Percentiles rank a stretch among this genome's conserved stretches.
Evolutionary conservation across 2,888 invertebrate species (phyloP).

Genomic region (Argyresthia albistria): DNA sequence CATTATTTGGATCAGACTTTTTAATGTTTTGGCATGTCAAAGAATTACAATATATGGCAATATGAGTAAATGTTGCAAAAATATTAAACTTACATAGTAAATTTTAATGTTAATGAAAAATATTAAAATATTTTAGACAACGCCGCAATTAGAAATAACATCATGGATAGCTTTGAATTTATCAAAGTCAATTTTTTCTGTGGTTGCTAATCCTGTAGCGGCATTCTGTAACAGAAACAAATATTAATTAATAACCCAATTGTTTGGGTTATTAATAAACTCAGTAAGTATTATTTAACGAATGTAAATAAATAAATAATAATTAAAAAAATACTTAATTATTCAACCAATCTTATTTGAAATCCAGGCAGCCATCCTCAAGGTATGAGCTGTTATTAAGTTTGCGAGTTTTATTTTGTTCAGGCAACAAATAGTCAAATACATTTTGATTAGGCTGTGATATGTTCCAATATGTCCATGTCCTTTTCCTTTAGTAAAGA

Average conservation of each 20-base stretch:
- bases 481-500: too few species aligned
- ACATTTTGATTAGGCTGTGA: too few species aligned
- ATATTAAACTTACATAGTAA: neutral
- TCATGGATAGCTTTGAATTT: constrained; percentile 58
- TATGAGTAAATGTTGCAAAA: too few species aligned
- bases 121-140: constrained; percentile 24
- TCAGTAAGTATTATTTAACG: neutral
- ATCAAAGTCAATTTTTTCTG: constrained; percentile 54
- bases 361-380: neutral
- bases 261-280: neutral
- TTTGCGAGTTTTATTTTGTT: too few species aligned
- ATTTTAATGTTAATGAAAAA: neutral
- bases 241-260: neutral
- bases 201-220: constrained; percentile 52
- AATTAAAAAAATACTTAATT: neutral
- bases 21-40: constrained; percentile 15
- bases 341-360: neutral
- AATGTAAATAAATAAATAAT: constrained; percentile 3
- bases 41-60: neutral
- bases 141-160: constrained; percentile 42
- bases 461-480: too few species aligned
- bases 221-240: constrained; percentile 41
- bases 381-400: too few species aligned
- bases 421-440: too few species aligned
- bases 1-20: constrained; percentile 25